phyloP scores from a whole-genome alignment of 92 coral and sea anemone species.

The Parazoanthus swiftii region DNA sequence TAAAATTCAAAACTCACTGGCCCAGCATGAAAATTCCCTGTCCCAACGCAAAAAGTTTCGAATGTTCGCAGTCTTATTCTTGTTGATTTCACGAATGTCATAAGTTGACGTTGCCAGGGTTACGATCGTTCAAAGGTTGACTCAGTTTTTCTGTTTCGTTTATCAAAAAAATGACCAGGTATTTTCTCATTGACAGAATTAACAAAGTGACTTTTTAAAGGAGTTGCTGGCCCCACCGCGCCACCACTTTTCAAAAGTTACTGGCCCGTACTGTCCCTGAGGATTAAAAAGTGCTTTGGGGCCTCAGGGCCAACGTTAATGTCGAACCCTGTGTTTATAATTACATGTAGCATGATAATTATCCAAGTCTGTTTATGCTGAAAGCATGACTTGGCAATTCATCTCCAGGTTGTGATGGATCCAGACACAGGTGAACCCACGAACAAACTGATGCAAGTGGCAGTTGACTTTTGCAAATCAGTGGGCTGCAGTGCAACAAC shows the following conservation, averaged over 20 bases:
- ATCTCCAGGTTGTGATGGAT: slow-evolving; percentile 73
- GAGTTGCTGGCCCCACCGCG: neutral
- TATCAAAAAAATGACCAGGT: neutral
- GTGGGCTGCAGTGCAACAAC: slow-evolving; percentile 76
- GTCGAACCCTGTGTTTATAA: neutral
- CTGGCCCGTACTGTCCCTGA: neutral
- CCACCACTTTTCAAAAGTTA: neutral
- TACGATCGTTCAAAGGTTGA: too few relatives aligned
- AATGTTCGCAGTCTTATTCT: neutral
- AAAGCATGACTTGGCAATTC: neutral
- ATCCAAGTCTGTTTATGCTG: too few relatives aligned
- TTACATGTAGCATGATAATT: neutral
- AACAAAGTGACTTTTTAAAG: neutral
- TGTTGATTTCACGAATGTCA: slow-evolving; percentile 3
- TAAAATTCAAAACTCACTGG: neutral
- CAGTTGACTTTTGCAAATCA: slow-evolving; percentile 70
- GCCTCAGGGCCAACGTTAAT: neutral
- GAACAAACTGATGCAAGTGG: slow-evolving; percentile 66
- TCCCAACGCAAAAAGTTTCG: too few relatives aligned
- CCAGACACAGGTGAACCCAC: slow-evolving; percentile 79
- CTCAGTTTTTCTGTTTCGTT: too few relatives aligned
- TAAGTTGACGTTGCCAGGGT: neutral
- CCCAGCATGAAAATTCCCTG: neutral
- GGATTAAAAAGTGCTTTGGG: neutral
- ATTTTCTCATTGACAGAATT: neutral